Percentiles rank a stretch among this genome's conserved stretches.
phyloP scores from a whole-genome alignment of 1,140 invertebrate species.

The Eurosta solidaginis region DNA sequence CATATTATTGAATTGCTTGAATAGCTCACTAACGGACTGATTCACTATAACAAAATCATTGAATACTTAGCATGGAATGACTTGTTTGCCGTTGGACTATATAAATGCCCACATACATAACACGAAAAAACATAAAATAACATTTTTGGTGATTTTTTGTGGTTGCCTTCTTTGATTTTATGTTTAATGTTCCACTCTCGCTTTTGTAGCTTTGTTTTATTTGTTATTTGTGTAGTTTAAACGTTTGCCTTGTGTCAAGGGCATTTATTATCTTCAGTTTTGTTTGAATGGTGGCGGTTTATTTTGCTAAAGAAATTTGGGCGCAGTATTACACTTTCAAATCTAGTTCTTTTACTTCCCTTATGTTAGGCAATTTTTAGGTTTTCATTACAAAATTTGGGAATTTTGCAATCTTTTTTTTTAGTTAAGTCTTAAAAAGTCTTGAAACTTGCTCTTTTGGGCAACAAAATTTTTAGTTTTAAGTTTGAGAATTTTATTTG shows the following conservation, averaged over 20 bases:
- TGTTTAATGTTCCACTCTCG: background rate
- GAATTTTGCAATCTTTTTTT: no score
- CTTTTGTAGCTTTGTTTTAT: background rate
- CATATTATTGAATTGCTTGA: conserved; percentile 13
- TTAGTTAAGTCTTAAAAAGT: no score
- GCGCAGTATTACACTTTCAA: conserved; percentile 7
- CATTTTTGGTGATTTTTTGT: conserved; percentile 10
- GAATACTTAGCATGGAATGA: background rate
- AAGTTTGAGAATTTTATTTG: no score
- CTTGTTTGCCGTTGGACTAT: background rate
- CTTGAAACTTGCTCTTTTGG: no score
- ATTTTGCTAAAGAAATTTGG: background rate
- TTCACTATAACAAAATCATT: background rate
- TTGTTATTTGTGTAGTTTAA: background rate
- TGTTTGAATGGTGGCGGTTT: background rate
- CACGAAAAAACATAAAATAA: background rate
- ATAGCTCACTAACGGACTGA: background rate
- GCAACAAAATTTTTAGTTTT: no score
- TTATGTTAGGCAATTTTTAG: background rate
- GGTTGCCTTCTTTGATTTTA: background rate
- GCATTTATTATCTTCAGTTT: background rate
- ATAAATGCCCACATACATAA: background rate
- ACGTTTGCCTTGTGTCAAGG: background rate
- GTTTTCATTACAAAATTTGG: no score
- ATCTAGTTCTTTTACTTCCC: background rate